Evolutionary conservation across 2,888 invertebrate genomes (phyloP).

Genomic region (Gastrophysa polygoni): DNA sequence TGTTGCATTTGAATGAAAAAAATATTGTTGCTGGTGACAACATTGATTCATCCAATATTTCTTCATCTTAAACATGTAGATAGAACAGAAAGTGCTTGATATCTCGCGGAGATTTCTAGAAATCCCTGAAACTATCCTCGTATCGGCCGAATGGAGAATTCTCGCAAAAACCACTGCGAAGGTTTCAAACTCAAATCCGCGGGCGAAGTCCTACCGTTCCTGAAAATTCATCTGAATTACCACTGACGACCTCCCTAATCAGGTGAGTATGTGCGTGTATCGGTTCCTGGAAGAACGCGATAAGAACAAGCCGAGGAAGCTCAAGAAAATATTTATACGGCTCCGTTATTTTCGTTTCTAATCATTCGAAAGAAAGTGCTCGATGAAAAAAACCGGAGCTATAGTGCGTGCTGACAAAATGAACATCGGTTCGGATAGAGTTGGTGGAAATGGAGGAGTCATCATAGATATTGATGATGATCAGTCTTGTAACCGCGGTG

Average conservation of each 20-base stretch:
- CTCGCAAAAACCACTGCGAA: not conserved
- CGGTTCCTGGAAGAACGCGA: conserved; percentile 6
- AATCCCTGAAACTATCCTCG: not conserved
- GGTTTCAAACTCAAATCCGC: not conserved
- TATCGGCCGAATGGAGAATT: not conserved
- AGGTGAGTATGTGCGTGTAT: conserved; percentile 10
- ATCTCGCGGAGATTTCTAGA: not conserved
- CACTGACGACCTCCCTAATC: not conserved
- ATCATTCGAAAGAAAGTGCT: not conserved
- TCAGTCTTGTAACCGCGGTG: not conserved
- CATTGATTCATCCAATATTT: too few species aligned
- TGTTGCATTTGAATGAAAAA: too few species aligned
- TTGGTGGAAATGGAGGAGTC: not conserved
- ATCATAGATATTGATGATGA: not conserved
- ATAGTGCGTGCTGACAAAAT: not conserved
- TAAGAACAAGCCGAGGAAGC: conserved; percentile 9
- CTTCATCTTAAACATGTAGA: too few species aligned
- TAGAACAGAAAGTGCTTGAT: not conserved
- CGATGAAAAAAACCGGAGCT: not conserved
- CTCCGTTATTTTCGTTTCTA: not conserved
- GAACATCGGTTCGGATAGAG: not conserved
- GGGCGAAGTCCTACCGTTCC: too few species aligned
- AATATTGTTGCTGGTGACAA: too few species aligned
- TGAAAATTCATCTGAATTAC: not conserved
- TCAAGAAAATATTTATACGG: conserved; percentile 15